These are phyloP conservation scores for Monopis laevigella DNA, from an alignment of 2,888 invertebrate genomes.

Conservation along the genomic window DNA sequence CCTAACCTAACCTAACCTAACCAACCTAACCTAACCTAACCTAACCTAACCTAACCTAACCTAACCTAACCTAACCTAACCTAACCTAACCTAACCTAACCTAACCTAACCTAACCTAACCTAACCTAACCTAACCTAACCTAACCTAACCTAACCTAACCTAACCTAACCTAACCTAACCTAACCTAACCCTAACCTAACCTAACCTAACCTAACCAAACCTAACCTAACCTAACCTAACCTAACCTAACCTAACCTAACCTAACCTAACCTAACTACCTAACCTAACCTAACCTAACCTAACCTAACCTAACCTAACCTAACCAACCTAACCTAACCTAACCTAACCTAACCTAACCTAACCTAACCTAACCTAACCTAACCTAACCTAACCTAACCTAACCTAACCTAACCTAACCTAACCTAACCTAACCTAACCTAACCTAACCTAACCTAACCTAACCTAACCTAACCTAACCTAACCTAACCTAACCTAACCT, in stretches of 20 bases:
- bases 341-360: slow-evolving; percentile 6
- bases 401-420: slow-evolving; percentile 17
- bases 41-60: slow-evolving; percentile 1
- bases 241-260: slow-evolving; percentile 4
- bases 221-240: slow-evolving; percentile 6
- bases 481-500: slow-evolving; percentile 16
- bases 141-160: slow-evolving; percentile 9
- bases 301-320: slow-evolving; percentile 3
- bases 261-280: slow-evolving; percentile 15
- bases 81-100: slow-evolving; percentile 6
- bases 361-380: slow-evolving; percentile 14
- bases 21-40: not conserved
- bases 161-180: slow-evolving; percentile 16
- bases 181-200: slow-evolving; percentile 10
- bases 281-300: slow-evolving; percentile 16
- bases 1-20: slow-evolving; percentile 3
- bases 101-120: slow-evolving; percentile 2
- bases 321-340: slow-evolving; percentile 5
- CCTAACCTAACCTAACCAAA: slow-evolving; percentile 8
- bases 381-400: slow-evolving; percentile 10
- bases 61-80: slow-evolving; percentile 7
- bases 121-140: slow-evolving; percentile 6
- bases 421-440: slow-evolving; percentile 17
- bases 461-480: slow-evolving; percentile 18
- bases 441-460: slow-evolving; percentile 17